These are phyloP conservation scores for Garra rufa DNA, from an alignment of 2,113 vertebrate species.

Conservation along the genomic window DNA sequence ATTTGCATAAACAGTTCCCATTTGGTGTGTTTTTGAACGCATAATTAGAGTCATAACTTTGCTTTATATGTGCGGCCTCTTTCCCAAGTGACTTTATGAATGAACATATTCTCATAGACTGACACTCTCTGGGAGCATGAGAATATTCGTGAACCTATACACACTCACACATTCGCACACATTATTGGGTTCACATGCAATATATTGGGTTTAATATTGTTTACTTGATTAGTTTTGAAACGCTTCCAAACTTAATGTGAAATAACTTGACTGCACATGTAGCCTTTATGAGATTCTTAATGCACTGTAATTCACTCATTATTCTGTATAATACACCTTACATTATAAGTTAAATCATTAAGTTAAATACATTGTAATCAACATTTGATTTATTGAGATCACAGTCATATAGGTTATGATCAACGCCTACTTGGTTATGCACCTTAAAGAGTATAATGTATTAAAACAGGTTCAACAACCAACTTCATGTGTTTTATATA, in stretches of 20 bases:
- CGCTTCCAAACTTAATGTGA: neutral
- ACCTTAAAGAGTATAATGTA: neutral
- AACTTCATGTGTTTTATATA: neutral
- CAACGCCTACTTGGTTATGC: neutral
- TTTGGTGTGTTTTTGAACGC: slow-evolving; percentile 49
- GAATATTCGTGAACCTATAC: neutral
- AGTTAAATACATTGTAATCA: neutral
- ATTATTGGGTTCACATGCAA: slow-evolving; percentile 4
- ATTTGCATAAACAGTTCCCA: slow-evolving; percentile 58
- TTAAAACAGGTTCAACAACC: neutral
- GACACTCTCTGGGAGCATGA: neutral
- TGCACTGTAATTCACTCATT: neutral
- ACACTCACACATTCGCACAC: neutral
- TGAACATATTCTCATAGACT: slow-evolving; percentile 38
- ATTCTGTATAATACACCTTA: neutral
- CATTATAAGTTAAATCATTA: neutral
- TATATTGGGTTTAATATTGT: slow-evolving; percentile 8
- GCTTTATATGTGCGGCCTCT: slow-evolving; percentile 51
- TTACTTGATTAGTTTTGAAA: slow-evolving; percentile 6
- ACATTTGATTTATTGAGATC: neutral
- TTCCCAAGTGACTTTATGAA: slow-evolving; percentile 52
- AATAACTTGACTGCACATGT: neutral
- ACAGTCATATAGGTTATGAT: neutral
- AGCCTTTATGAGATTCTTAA: slow-evolving; percentile 2
- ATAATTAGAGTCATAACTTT: slow-evolving; percentile 58